phyloP scores from a whole-genome alignment of 1,140 invertebrate species.

The Brachionus rotundiformis region DNA sequence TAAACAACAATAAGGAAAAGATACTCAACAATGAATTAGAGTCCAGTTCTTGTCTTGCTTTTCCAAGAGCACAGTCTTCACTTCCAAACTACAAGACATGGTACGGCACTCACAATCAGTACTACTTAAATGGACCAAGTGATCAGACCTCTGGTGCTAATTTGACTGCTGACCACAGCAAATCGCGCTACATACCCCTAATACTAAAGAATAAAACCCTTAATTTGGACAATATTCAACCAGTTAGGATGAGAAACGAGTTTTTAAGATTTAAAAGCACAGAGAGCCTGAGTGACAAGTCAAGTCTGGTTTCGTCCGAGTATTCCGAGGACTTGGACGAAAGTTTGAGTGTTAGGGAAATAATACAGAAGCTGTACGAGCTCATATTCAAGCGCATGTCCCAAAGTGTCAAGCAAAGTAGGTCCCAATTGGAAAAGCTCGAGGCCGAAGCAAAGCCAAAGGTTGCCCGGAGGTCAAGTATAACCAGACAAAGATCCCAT shows the following conservation, averaged over 20 bases:
- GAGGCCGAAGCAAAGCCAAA: neutral
- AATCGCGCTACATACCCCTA: neutral
- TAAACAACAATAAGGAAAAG: constrained; percentile 8
- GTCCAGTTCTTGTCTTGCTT: neutral
- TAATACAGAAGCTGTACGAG: constrained; percentile 25
- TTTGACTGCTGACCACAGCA: constrained; percentile 9
- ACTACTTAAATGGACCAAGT: neutral
- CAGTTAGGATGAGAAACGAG: neutral
- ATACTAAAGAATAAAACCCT: constrained; percentile 34
- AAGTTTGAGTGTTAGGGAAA: neutral
- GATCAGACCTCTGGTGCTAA: constrained; percentile 18
- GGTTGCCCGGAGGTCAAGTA: neutral
- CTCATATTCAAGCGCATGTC: neutral
- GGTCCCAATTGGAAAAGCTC: neutral
- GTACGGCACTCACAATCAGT: constrained; percentile 31
- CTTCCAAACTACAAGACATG: constrained; percentile 20
- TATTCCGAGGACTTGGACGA: constrained; percentile 21
- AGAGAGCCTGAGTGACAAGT: constrained; percentile 1
- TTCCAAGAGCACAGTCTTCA: neutral
- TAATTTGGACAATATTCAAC: constrained; percentile 21
- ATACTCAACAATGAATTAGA: constrained; percentile 15
- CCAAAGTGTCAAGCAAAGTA: neutral
- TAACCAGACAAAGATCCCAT: neutral
- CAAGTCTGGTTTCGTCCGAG: constrained; percentile 4
- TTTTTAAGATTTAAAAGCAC: neutral